Percentiles rank a stretch among this genome's conserved stretches.
These are phyloP conservation scores for Scaptomyza pallida DNA, from an alignment of 1,140 invertebrate genomes.

Conservation along the genomic window DNA sequence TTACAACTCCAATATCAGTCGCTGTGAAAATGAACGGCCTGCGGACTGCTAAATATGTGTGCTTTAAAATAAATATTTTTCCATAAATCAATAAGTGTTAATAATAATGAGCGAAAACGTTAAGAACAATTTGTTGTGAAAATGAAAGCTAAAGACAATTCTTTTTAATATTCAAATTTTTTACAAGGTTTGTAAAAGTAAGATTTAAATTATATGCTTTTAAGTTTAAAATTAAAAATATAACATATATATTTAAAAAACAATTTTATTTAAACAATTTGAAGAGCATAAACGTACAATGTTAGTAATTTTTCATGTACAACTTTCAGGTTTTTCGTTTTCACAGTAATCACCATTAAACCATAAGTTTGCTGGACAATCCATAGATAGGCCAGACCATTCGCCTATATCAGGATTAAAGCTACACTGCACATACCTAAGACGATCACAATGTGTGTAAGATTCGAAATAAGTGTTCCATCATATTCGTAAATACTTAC, in stretches of 20 bases:
- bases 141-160: no score
- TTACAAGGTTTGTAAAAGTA: no score
- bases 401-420: background rate
- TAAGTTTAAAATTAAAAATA: no score
- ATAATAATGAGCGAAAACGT: no score
- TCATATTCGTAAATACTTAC: conserved; percentile 19
- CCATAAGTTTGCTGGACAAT: background rate
- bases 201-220: no score
- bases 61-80: background rate
- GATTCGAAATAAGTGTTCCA: background rate
- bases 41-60: conserved; percentile 38
- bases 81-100: no score
- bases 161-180: no score
- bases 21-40: conserved; percentile 42
- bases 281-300: no score
- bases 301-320: no score
- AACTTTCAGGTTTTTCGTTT: conserved; percentile 21
- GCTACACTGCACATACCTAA: conserved; percentile 6
- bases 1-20: conserved; percentile 50
- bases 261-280: background rate
- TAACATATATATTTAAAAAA: no score
- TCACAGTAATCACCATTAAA: background rate
- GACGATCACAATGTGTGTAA: background rate
- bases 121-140: no score
- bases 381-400: background rate